A percentile compares a stretch with the other conserved stretches of the same genome.
These are phyloP conservation scores for Poecilia picta DNA, from an alignment of 2,797 vertebrate genomes.

Conservation along the genomic window DNA sequence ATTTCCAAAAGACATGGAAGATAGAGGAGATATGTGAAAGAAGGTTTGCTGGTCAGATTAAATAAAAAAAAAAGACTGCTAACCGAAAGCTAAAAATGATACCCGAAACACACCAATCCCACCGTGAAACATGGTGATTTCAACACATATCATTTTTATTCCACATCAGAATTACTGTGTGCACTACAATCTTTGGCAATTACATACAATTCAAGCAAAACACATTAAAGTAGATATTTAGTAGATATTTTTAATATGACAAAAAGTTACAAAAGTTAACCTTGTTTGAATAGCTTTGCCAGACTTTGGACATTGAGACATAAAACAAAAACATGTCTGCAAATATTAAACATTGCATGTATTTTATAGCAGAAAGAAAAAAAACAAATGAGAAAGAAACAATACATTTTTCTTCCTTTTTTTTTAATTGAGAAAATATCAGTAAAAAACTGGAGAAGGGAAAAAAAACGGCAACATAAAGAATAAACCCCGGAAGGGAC, in stretches of 20 bases:
- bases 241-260: not conserved
- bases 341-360: not conserved
- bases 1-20: not conserved
- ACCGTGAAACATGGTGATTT: not conserved
- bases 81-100: not conserved
- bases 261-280: not conserved
- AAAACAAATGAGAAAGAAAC: not conserved
- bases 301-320: not conserved
- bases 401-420: too few relatives aligned
- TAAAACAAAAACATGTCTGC: not conserved
- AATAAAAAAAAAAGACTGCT: not conserved
- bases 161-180: not conserved
- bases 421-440: not conserved
- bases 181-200: not conserved
- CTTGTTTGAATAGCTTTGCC: not conserved
- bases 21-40: not conserved
- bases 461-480: not conserved
- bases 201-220: not conserved
- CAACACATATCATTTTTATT: not conserved
- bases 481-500: not conserved
- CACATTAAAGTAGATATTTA: not conserved
- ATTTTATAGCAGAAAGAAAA: not conserved
- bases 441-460: not conserved
- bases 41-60: not conserved
- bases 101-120: not conserved